A percentile compares a stretch with the other conserved stretches of the same genome.
phyloP scores from a whole-genome alignment of 2,888 invertebrate species.

The Torymus texanus region DNA sequence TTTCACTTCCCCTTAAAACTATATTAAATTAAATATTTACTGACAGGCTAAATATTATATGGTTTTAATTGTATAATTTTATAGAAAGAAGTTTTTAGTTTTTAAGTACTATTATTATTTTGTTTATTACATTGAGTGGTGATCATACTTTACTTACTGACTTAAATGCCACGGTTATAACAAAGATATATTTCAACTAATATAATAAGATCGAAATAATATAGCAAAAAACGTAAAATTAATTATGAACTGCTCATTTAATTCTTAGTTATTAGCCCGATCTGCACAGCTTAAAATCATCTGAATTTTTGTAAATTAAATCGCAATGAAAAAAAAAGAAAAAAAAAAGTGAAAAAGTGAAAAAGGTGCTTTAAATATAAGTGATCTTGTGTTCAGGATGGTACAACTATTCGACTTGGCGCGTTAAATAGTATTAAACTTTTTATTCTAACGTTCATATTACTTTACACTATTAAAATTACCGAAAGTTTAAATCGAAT shows the following conservation, averaged over 20 bases:
- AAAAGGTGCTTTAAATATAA: slow-evolving; percentile 52
- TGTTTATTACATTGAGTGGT: slow-evolving; percentile 61
- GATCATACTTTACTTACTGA: slow-evolving; percentile 34
- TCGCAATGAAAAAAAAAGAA: slow-evolving; percentile 39
- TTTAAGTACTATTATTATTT: slow-evolving; percentile 55
- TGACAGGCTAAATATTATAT: slow-evolving; percentile 60
- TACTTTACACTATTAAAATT: no score
- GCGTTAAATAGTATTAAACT: no score
- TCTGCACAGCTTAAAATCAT: slow-evolving; percentile 22
- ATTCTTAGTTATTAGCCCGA: slow-evolving; percentile 25
- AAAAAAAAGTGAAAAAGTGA: no score
- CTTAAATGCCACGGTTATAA: slow-evolving; percentile 26
- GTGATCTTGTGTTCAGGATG: slow-evolving; percentile 26
- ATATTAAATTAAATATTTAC: slow-evolving; percentile 49
- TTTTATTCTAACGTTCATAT: no score
- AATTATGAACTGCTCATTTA: no score
- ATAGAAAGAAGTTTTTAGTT: slow-evolving; percentile 35
- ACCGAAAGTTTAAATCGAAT: no score
- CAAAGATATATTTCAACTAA: neutral
- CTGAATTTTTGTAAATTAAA: slow-evolving; percentile 26
- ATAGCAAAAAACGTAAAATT: no score
- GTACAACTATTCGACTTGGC: no score
- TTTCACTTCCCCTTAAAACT: slow-evolving; percentile 1
- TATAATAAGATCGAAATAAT: no score
- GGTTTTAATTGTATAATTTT: slow-evolving; percentile 58